phyloP scores from a whole-genome alignment of 2,113 vertebrate genomes.

The Pleuronectes platessa region DNA sequence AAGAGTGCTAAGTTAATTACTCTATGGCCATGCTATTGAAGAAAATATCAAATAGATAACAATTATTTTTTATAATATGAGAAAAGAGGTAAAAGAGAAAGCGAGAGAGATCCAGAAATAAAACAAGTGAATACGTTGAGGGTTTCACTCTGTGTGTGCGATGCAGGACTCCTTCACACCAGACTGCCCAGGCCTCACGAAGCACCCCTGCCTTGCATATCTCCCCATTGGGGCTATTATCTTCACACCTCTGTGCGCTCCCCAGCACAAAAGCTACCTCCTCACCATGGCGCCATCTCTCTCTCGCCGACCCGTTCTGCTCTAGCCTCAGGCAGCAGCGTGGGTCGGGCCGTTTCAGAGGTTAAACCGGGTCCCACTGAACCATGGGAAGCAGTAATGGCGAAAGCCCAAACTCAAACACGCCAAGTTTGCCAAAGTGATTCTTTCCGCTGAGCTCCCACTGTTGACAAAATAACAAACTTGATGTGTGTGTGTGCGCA shows the following conservation, averaged over 20 bases:
- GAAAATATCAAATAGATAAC: not conserved
- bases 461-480: conserved; percentile 44
- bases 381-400: conserved; percentile 68
- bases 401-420: conserved; percentile 76
- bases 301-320: conserved; percentile 41
- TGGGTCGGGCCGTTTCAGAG: conserved; percentile 42
- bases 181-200: conserved; percentile 70
- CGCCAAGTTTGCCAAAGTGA: conserved; percentile 68
- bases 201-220: conserved; percentile 71
- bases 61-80: not conserved
- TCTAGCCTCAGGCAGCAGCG: conserved; percentile 42
- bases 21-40: too few species aligned
- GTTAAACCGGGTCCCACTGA: conserved; percentile 67
- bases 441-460: conserved; percentile 53
- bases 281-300: conserved; percentile 51
- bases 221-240: conserved; percentile 79
- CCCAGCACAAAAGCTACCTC: conserved; percentile 55
- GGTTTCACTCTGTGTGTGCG: conserved; percentile 55
- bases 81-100: not conserved
- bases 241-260: conserved; percentile 78
- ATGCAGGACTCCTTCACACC: conserved; percentile 75
- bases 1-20: not conserved
- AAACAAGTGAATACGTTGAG: conserved; percentile 50
- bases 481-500: conserved; percentile 27
- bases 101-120: conserved; percentile 19